Percentiles rank a stretch among this genome's conserved stretches.
phyloP scores from a whole-genome alignment of 2,888 invertebrate species.

The Microchrysa polita region DNA sequence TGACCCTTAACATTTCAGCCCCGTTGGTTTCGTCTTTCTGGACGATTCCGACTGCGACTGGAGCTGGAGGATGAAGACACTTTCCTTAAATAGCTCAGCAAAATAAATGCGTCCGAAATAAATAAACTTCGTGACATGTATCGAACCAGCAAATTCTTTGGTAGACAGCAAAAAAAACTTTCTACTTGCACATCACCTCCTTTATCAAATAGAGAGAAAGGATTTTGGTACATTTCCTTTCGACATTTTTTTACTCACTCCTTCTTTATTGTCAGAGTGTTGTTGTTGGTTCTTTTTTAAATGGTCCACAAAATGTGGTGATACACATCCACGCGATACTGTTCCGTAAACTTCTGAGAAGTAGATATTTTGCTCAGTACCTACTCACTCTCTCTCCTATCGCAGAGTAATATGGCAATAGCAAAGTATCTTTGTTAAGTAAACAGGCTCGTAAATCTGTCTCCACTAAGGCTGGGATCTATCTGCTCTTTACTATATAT shows the following conservation, averaged over 20 bases:
- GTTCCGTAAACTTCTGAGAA: background rate
- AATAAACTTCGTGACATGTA: conserved; percentile 33
- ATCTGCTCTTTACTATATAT: too few relatives aligned
- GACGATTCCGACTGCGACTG: too few relatives aligned
- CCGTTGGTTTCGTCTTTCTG: background rate
- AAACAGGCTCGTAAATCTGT: conserved; percentile 43
- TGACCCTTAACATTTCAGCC: background rate
- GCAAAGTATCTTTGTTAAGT: conserved; percentile 18
- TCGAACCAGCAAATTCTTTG: conserved; percentile 2
- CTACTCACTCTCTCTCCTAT: background rate
- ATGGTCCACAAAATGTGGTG: background rate
- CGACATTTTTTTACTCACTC: background rate
- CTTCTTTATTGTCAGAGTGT: too few relatives aligned
- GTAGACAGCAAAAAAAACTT: background rate
- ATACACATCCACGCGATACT: background rate
- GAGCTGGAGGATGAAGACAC: too few relatives aligned
- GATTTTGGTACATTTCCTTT: background rate
- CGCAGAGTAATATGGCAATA: background rate
- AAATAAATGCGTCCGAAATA: conserved; percentile 26
- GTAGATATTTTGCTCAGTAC: too few relatives aligned
- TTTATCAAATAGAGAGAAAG: background rate
- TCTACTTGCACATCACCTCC: background rate
- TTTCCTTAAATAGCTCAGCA: background rate
- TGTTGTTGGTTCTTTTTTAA: background rate
- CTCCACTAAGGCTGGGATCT: conserved; percentile 33